A percentile compares a stretch with the other conserved stretches of the same genome.
phyloP scores from a whole-genome alignment of 2,797 vertebrate species.

The Pseudocheirus occidentalis region DNA sequence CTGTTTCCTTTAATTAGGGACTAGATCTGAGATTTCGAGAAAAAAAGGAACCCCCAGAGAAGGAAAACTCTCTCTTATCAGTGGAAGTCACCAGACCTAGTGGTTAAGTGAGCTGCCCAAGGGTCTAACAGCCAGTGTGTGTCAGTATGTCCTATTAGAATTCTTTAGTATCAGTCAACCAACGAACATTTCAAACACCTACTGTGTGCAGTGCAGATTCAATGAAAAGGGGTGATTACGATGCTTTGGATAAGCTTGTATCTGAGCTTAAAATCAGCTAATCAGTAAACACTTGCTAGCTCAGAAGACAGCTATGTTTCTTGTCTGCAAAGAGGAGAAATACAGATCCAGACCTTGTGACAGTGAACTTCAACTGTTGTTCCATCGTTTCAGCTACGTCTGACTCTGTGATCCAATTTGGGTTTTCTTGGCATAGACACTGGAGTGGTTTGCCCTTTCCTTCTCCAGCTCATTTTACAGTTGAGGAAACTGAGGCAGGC shows the following conservation, averaged over 20 bases:
- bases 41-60: background rate
- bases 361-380: background rate
- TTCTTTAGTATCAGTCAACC: background rate
- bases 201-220: background rate
- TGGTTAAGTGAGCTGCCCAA: background rate
- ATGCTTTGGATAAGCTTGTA: background rate
- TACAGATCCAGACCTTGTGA: background rate
- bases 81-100: background rate
- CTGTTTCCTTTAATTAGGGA: background rate
- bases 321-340: background rate
- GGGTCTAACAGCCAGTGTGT: background rate
- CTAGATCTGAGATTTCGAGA: background rate
- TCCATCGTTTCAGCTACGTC: background rate
- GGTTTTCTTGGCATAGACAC: background rate
- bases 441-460: background rate
- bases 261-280: background rate
- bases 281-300: background rate
- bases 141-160: background rate
- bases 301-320: background rate
- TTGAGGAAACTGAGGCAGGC: background rate
- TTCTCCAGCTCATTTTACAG: background rate
- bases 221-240: background rate
- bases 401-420: background rate
- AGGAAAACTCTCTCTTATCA: background rate
- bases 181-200: background rate